Evolutionary conservation across 64 coral and sea anemone genomes (phyloP), one percentile per base, ranked within the genome.

Genomic region (Platygyra sinensis): DNA sequence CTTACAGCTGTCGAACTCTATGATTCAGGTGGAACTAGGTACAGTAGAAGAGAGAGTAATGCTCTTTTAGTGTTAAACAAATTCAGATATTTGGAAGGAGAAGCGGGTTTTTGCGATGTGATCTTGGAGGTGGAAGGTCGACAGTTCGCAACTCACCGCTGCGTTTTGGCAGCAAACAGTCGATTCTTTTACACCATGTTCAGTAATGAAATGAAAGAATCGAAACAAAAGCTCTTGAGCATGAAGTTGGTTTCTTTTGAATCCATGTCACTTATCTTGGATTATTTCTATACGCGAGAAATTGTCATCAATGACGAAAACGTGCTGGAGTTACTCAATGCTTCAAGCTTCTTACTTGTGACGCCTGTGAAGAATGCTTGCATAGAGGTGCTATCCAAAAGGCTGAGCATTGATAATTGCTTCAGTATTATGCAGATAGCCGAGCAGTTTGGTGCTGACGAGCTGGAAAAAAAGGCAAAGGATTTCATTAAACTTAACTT

Each of bases 131-230:
- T 93, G 16, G 94, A 93, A 42, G 94, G 81, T 2, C 93, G 82
- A 76, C 87, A 90, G 30, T 76, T 93, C 22, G 30, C 87, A 4
- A 83, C 83, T 11, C 91, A 96, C 52, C 80, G 81, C 22, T 90
- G 88, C 38, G 67, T 96, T 60, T 77, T 93, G 80, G 94, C 90
- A 30, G 94, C 94, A 27, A 96, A 76, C 54, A 90, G 94, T 75
- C 91, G 74, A 30, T 93, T 96, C 61, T 96, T 96, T 80, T 96
- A 87, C 72, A 86, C 91, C 22, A 90, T 96, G 91, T 96, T 96
- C 22, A 87, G 76, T 19, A 93, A 91, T 75, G 88, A 81, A 4
- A 96, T 96, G 94, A 93, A 83, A 31, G 91, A 93, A 86, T 93
- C 94, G 2, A 77, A n/a, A 4, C 64, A 96, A 63, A 89, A 82